Percentiles rank a stretch among this genome's conserved stretches.
These are phyloP conservation scores for Herminia tarsipennalis DNA, from an alignment of 2,888 invertebrate species.

Conservation along the genomic window DNA sequence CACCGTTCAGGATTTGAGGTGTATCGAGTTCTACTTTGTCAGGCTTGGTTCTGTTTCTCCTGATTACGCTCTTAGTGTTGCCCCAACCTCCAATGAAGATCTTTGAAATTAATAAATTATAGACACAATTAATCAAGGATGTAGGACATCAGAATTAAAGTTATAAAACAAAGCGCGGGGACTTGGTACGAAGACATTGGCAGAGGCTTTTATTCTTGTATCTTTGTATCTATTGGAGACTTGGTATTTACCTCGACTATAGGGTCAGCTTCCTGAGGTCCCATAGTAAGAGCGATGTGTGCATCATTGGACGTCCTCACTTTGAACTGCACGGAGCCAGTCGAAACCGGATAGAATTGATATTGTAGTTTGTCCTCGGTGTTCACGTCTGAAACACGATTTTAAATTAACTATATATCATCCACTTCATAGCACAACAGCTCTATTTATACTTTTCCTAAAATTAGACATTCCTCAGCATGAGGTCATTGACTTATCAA, in stretches of 20 bases:
- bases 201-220: too few species aligned
- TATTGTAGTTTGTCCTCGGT: conserved; percentile 94
- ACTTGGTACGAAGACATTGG: too few species aligned
- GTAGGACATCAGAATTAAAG: background rate
- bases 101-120: conserved; percentile 58
- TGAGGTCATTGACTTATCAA: too few species aligned
- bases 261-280: conserved; percentile 89
- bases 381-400: conserved; percentile 88
- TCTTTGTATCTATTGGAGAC: background rate
- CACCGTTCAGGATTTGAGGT: conserved; percentile 89
- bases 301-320: conserved; percentile 93
- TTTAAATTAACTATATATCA: background rate
- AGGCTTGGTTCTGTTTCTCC: conserved; percentile 91
- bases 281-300: conserved; percentile 91
- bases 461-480: background rate
- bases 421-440: too few species aligned
- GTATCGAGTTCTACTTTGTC: conserved; percentile 90
- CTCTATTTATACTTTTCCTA: conserved; percentile 16
- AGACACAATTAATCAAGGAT: background rate
- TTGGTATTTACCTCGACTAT: conserved; percentile 92
- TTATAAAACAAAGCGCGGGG: too few species aligned
- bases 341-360: conserved; percentile 90
- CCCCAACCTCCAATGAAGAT: conserved; percentile 96
- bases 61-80: conserved; percentile 93
- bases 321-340: conserved; percentile 90